Evolutionary conservation across 2,888 invertebrate species (phyloP), one percentile per base, ranked within the genome.

Genomic region (Osmoderma eremita): DNA sequence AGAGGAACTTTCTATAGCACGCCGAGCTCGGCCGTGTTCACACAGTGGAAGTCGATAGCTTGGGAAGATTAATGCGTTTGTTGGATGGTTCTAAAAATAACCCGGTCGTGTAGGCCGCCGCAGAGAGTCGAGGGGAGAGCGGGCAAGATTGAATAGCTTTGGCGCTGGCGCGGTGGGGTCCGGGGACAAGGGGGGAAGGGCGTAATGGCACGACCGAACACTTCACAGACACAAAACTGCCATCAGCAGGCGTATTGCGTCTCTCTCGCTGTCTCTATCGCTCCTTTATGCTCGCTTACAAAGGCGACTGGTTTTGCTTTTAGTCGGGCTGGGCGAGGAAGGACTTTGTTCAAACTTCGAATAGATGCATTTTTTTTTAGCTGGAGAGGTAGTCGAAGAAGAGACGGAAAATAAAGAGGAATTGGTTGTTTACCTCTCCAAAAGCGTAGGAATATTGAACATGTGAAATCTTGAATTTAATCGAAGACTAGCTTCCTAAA

Each of bases 11-110:
- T 30, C 30, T 30, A 30, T 10, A 30, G 6, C 30, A 30, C 30
- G 10, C 5, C 30, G 30, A 30, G 20, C 30, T 30, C 30, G 30
- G 1, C 30, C 45, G 58, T 56, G 56, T n/a, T n/a, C n/a, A n/a
- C n/a, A n/a, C 58, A 61, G 58, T 61, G 58, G 58, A 61, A 61
- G 58, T 61, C 58, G 58, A 61, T 61, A 61, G 58, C 58, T 61
- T 61, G 58, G 58, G 58, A 61, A 61, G 58, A 61, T 61, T 45
- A 61, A 61, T 61, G 58, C 58, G 58, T 61, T 56, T 56, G 24
- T 45, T 61, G 42, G 58, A 45, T 45, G 42, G 58, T 22, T 61
- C 58, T 61, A 61, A 61, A 61, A 61, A 61, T 61, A 61, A 30
- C 58, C 15, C 24, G 30, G 30, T 30, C 48, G 18, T 18, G 48